Evolutionary conservation across 2,113 vertebrate genomes (phyloP).

Genomic region (Trichomycterus rosablanca): DNA sequence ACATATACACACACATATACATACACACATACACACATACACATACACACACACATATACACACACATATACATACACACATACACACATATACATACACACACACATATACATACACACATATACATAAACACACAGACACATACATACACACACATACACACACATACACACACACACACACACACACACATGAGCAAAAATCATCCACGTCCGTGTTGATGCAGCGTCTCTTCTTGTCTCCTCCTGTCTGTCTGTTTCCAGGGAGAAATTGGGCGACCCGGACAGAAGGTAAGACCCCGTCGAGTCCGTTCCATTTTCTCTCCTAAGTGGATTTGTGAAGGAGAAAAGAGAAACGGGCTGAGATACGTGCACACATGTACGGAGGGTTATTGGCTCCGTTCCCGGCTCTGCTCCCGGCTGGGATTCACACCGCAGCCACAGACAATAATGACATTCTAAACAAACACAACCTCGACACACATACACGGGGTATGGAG

Average conservation of each 20-base stretch:
- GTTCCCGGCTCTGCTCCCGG: slow-evolving; percentile 19
- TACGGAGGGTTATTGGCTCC: too few species aligned
- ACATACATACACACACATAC: not conserved
- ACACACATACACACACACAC: not conserved
- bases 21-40: too few species aligned
- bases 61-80: too few species aligned
- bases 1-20: too few species aligned
- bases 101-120: not conserved
- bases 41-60: too few species aligned
- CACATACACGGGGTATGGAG: too few species aligned
- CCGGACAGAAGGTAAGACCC: slow-evolving; percentile 90
- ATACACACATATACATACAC: too few species aligned
- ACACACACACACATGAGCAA: too few species aligned
- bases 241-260: slow-evolving; percentile 43
- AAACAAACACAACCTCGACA: too few species aligned
- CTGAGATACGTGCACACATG: not conserved
- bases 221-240: not conserved
- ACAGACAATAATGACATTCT: too few species aligned
- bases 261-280: slow-evolving; percentile 95
- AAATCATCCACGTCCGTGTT: not conserved
- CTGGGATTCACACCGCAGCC: slow-evolving; percentile 42
- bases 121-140: not conserved
- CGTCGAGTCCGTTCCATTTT: slow-evolving; percentile 52
- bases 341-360: not conserved
- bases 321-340: slow-evolving; percentile 61